Conservation (phyloP, 2,888 invertebrate genomes). For the Yponomeuta malinellus region DNA sequence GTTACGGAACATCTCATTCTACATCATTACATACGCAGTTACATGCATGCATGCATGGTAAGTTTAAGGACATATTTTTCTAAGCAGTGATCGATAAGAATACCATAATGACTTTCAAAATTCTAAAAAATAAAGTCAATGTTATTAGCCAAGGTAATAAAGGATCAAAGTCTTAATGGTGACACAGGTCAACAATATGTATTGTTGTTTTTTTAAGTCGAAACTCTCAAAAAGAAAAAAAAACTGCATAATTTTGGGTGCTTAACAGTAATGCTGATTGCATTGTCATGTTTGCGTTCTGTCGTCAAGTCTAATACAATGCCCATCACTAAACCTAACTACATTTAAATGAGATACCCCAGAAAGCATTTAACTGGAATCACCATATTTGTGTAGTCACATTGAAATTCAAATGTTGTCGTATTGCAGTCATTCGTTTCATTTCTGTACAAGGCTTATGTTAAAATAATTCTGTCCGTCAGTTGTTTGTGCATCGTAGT, state of each 20-base stretch:
- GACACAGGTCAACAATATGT: not conserved
- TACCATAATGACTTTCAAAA: not conserved
- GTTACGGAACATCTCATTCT: too few species aligned
- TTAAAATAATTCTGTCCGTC: slow-evolving; percentile 69
- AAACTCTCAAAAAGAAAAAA: not conserved
- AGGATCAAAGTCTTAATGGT: not conserved
- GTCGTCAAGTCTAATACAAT: not conserved
- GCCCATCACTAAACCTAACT: not conserved
- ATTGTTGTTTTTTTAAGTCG: not conserved
- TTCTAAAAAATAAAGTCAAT: not conserved
- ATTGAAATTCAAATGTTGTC: slow-evolving; percentile 68
- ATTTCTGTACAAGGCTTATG: slow-evolving; percentile 69
- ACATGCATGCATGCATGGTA: too few species aligned
- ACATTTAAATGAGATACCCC: slow-evolving; percentile 50
- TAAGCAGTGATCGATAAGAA: too few species aligned
- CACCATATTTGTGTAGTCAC: slow-evolving; percentile 55
- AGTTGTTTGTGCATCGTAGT: slow-evolving; percentile 69
- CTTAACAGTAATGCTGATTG: not conserved
- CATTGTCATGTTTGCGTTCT: not conserved
- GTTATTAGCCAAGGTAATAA: not conserved
- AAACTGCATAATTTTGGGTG: not conserved
- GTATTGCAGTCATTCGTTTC: slow-evolving; percentile 68
- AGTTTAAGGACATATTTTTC: too few species aligned
- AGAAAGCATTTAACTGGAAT: slow-evolving; percentile 59
- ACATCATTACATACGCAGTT: too few species aligned